A percentile compares a stretch with the other conserved stretches of the same genome.
Conservation (phyloP, 1,140 invertebrate species). For the Megalopta genalis region DNA sequence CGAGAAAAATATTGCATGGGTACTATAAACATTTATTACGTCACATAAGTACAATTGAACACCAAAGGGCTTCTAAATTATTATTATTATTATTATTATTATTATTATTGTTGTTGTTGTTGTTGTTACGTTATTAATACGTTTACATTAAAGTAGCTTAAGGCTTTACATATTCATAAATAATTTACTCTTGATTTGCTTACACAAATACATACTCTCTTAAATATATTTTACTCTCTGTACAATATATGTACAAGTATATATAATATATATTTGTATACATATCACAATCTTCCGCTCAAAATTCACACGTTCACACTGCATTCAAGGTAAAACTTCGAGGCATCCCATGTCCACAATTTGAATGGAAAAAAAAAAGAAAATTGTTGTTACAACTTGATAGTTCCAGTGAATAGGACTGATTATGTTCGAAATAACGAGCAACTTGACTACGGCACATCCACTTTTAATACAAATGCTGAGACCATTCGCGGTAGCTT, state of each 20-base stretch:
- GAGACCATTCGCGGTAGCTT: conserved; percentile 4
- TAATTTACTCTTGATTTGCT: conserved; percentile 63
- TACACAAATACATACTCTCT: conserved; percentile 66
- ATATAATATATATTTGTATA: conserved; percentile 42
- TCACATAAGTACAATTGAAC: conserved; percentile 79
- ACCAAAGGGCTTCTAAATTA: conserved; percentile 76
- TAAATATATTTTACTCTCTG: conserved; percentile 71
- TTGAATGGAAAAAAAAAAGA: conserved; percentile 1
- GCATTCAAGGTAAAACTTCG: conserved; percentile 14
- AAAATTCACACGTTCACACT: conserved; percentile 25
- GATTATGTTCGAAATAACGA: conserved; percentile 12
- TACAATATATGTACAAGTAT: conserved; percentile 70
- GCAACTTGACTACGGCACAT: conserved; percentile 9
- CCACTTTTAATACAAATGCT: background rate
- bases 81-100: conserved; percentile 72
- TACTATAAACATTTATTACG: conserved; percentile 78
- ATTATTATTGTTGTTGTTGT: conserved; percentile 72
- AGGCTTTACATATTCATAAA: conserved; percentile 63
- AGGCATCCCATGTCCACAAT: conserved; percentile 38
- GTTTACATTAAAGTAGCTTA: conserved; percentile 56
- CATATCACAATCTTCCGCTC: conserved; percentile 58
- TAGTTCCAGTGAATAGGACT: background rate
- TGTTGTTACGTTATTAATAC: conserved; percentile 65
- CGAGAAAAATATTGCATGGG: conserved; percentile 48
- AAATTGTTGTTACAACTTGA: background rate